These are phyloP conservation scores for Orchesella flavescens DNA, from an alignment of 2,888 invertebrate genomes.

Conservation along the genomic window DNA sequence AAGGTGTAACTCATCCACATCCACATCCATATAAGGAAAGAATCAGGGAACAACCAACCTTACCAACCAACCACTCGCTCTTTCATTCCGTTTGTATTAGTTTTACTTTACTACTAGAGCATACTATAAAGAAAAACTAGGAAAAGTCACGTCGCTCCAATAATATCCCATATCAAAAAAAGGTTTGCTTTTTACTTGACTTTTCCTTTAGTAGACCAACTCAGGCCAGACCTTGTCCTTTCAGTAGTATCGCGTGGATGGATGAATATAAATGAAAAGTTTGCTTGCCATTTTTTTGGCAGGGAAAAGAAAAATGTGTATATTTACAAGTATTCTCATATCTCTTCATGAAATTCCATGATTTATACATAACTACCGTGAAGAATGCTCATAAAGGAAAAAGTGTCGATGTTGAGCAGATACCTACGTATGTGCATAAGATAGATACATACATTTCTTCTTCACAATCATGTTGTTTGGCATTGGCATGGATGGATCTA, in stretches of 20 bases:
- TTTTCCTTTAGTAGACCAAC: too few species aligned
- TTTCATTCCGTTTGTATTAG: too few species aligned
- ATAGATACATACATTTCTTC: neutral
- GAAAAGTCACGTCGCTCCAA: conserved; percentile 44
- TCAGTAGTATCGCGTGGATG: too few species aligned
- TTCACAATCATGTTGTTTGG: neutral
- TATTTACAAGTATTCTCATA: neutral
- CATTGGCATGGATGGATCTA: too few species aligned
- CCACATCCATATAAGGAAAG: neutral
- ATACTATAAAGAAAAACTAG: neutral
- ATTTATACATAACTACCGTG: neutral
- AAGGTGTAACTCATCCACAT: conserved; percentile 44
- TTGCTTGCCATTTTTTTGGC: conserved; percentile 1
- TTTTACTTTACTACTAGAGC: neutral
- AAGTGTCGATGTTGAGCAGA: neutral
- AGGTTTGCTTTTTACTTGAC: conserved; percentile 29
- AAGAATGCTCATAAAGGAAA: neutral
- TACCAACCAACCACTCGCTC: too few species aligned
- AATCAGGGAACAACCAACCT: too few species aligned
- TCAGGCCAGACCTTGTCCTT: too few species aligned
- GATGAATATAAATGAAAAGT: too few species aligned
- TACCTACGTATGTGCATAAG: neutral
- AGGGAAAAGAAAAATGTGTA: neutral
- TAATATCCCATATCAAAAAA: conserved; percentile 51
- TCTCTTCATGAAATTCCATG: neutral